Conservation (phyloP, 2,888 invertebrate genomes). For the Cantharis nigra region DNA sequence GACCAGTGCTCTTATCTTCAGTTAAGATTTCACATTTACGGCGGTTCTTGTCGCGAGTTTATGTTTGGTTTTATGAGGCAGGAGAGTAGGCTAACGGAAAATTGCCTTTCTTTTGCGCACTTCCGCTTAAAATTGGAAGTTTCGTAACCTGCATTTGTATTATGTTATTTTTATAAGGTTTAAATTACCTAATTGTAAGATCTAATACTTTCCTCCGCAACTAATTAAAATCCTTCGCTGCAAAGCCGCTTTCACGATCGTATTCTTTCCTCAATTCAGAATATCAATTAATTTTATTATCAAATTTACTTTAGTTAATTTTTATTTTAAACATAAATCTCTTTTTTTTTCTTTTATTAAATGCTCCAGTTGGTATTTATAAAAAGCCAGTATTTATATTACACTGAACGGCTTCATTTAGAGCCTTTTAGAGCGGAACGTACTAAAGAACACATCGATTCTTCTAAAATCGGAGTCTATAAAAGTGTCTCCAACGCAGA, state of each 20-base stretch:
- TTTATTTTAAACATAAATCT: background rate
- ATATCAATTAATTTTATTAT: background rate
- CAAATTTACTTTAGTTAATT: background rate
- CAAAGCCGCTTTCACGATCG: background rate
- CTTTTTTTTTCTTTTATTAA: background rate
- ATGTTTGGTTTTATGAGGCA: slow-evolving; percentile 39
- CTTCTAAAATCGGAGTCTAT: slow-evolving; percentile 33
- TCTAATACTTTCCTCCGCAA: background rate
- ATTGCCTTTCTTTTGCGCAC: slow-evolving; percentile 32
- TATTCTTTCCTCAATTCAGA: background rate
- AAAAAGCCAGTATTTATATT: background rate
- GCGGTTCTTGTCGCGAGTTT: slow-evolving; percentile 41
- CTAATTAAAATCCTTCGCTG: background rate
- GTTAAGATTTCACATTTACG: slow-evolving; percentile 43
- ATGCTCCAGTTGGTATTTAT: background rate
- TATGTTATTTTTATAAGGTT: slow-evolving; percentile 3
- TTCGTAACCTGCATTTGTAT: slow-evolving; percentile 25
- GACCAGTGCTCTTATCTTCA: slow-evolving; percentile 38
- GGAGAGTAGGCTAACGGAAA: slow-evolving; percentile 30
- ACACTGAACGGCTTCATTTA: slow-evolving; percentile 8
- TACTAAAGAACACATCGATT: slow-evolving; percentile 29
- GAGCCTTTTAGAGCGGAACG: slow-evolving; percentile 18
- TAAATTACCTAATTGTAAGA: background rate
- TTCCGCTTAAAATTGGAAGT: slow-evolving; percentile 31
- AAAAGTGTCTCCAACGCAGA: slow-evolving; percentile 36